Conservation (phyloP, 2,797 vertebrate genomes). For the Liparis tanakae region DNA sequence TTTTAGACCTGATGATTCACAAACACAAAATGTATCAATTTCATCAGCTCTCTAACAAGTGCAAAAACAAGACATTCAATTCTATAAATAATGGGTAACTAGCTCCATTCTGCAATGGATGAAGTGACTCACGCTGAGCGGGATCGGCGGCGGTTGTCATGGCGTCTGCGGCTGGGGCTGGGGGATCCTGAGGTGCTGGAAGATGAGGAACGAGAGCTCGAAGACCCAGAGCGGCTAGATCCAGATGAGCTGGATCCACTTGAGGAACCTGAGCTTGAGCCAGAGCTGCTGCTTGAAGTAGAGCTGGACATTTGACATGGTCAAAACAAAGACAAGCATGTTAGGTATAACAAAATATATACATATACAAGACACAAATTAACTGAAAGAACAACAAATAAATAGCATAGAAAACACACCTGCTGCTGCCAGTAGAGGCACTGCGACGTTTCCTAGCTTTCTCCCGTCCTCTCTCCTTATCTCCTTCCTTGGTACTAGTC, state of each 20-base stretch:
- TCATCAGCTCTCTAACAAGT: neutral
- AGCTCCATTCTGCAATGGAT: neutral
- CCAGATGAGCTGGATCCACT: constrained; percentile 97
- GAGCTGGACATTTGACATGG: constrained; percentile 89
- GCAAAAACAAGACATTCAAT: neutral
- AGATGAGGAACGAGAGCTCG: constrained; percentile 93
- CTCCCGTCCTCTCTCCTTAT: constrained; percentile 93
- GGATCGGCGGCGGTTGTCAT: constrained; percentile 94
- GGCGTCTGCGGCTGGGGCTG: constrained; percentile 91
- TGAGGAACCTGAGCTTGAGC: constrained; percentile 95
- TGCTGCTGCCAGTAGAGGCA: constrained; percentile 94
- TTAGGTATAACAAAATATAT: neutral
- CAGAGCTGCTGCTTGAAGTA: constrained; percentile 94
- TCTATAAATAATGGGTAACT: neutral
- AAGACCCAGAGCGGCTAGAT: constrained; percentile 93
- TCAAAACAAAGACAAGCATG: neutral
- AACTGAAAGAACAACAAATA: neutral
- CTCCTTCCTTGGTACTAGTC: constrained; percentile 88
- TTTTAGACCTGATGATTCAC: constrained; percentile 87
- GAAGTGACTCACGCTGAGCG: constrained; percentile 88
- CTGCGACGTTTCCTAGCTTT: constrained; percentile 93
- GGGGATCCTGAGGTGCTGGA: constrained; percentile 95
- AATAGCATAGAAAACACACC: constrained; percentile 71
- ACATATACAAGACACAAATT: neutral
- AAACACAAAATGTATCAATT: neutral